A percentile compares a stretch with the other conserved stretches of the same genome.
These are phyloP conservation scores for Balearica regulorum DNA, from an alignment of 2,797 vertebrate species.

Conservation along the genomic window DNA sequence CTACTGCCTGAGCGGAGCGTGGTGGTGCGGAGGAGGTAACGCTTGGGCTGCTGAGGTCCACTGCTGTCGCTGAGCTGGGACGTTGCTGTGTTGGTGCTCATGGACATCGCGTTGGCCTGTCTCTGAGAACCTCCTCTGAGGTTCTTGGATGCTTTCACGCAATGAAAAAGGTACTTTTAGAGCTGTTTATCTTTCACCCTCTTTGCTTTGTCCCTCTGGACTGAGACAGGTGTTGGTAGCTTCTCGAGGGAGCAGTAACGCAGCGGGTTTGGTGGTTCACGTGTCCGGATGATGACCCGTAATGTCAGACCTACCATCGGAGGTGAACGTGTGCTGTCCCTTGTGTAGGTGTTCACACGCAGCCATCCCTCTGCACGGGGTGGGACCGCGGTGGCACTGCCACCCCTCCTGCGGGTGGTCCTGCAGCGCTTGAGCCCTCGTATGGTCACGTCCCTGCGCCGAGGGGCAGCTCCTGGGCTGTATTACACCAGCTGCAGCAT, in stretches of 20 bases:
- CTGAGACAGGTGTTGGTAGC: background rate
- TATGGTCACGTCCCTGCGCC: accelerated
- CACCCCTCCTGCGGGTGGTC: background rate
- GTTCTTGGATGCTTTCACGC: background rate
- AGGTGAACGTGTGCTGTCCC: background rate
- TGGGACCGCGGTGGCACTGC: background rate
- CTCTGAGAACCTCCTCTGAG: background rate
- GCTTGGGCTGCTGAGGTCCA: background rate
- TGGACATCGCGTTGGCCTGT: accelerated
- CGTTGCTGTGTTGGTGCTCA: background rate
- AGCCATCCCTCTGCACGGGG: background rate
- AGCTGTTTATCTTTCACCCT: background rate
- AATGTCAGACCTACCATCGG: accelerated
- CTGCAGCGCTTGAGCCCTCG: background rate
- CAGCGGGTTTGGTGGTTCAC: background rate
- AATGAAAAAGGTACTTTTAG: background rate
- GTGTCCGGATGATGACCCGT: background rate
- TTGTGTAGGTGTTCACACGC: background rate
- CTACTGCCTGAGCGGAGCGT: accelerated
- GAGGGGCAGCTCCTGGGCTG: background rate
- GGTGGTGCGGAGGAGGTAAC: background rate
- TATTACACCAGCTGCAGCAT: background rate
- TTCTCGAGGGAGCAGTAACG: background rate
- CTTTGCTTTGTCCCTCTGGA: background rate
- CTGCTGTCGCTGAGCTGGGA: background rate